These are phyloP conservation scores for Coregonus ussuriensis DNA, from an alignment of 2,797 vertebrate genomes.

Conservation along the genomic window DNA sequence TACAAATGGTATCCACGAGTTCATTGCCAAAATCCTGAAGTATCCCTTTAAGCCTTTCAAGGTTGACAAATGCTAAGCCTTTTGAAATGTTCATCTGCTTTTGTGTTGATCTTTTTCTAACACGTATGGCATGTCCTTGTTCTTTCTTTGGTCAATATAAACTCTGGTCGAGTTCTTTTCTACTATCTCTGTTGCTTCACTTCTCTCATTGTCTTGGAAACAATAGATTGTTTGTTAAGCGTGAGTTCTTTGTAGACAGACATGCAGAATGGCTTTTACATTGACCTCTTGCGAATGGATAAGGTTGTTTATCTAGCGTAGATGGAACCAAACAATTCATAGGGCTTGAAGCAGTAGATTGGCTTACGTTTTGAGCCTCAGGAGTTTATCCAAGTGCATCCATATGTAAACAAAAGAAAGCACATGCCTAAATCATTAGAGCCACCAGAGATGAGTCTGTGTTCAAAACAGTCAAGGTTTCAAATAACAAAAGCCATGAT, in stretches of 20 bases:
- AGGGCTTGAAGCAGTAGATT: neutral
- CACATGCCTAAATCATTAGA: neutral
- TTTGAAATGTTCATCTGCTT: neutral
- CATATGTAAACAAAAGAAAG: neutral
- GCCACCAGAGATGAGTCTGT: neutral
- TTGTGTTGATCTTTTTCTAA: neutral
- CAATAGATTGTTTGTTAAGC: neutral
- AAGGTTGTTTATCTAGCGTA: neutral
- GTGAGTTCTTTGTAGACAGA: neutral
- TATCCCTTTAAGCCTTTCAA: neutral
- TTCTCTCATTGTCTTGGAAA: neutral
- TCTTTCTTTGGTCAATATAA: neutral
- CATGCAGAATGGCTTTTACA: neutral
- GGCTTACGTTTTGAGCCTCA: neutral
- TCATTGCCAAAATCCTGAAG: too few relatives aligned
- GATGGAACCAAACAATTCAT: neutral
- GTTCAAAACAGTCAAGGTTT: neutral
- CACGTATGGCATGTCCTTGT: neutral
- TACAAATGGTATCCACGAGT: too few relatives aligned
- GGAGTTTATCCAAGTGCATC: neutral
- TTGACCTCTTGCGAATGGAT: neutral
- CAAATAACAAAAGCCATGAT: neutral
- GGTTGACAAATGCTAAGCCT: neutral
- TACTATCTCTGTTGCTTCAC: neutral
- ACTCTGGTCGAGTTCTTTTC: neutral